These are phyloP conservation scores for Festucalex cinctus DNA, from an alignment of 2,113 vertebrate genomes.

Conservation along the genomic window DNA sequence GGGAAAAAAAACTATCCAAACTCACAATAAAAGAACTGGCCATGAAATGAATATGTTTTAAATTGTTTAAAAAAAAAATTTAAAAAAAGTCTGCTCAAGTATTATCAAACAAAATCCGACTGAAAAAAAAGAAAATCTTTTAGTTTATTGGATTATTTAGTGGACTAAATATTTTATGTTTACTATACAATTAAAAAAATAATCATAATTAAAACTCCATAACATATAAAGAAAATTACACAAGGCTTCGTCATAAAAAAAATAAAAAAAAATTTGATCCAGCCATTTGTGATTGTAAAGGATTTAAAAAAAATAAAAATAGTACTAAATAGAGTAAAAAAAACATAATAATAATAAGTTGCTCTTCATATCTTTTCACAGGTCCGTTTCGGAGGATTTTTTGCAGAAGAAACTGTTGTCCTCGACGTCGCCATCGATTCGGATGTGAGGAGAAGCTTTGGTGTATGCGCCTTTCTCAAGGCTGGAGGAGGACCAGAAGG, in stretches of 20 bases:
- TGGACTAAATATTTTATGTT: too few relatives aligned
- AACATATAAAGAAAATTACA: background rate
- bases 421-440: constrained; percentile 77
- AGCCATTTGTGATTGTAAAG: constrained; percentile 31
- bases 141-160: background rate
- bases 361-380: constrained; percentile 64
- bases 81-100: background rate
- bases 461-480: constrained; percentile 74
- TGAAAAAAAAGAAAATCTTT: background rate
- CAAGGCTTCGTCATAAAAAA: background rate
- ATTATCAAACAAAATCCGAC: background rate
- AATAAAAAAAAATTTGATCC: constrained; percentile 13
- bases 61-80: too few relatives aligned
- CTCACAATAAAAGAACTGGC: background rate
- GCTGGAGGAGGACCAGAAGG: constrained; percentile 55
- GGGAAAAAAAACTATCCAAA: background rate
- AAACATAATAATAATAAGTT: background rate
- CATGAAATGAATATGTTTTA: too few relatives aligned
- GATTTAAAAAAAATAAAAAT: constrained; percentile 29
- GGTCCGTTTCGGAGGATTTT: constrained; percentile 80
- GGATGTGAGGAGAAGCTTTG: constrained; percentile 84
- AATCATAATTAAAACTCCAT: background rate
- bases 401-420: constrained; percentile 78
- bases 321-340: background rate
- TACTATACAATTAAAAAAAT: background rate